Evolutionary conservation across 2,113 vertebrate species (phyloP), one percentile per base, ranked within the genome.

Genomic region (Psilopsiagon aurifrons): DNA sequence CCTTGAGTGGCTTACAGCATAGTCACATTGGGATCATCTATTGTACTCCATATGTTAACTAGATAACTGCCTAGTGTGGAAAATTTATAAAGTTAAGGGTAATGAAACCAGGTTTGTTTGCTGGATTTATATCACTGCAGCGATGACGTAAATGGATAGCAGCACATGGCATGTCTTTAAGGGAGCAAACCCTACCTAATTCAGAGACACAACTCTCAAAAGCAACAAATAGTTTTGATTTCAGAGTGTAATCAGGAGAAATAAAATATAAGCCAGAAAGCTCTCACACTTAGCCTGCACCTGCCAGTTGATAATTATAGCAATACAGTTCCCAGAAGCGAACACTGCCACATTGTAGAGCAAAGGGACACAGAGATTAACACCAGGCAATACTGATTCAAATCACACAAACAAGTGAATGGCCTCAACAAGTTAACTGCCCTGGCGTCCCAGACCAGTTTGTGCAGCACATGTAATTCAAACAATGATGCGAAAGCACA

Each of bases 41-140:
- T 73, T 83, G 31, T 90, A 92, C 7, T 87, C 93, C 86, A 70
- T 74, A 93, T 79, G 76, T 89, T 97, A 95, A 96, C 83, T 92
- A 80, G 84, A 71, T 90, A 97, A 94, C 78, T 88, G 57, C 66
- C 90, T 79, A 76, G 69, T 51, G 41, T 41, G 64, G 90, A 95
- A 97, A 95, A 62, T 90, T 90, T 88, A 85, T 68, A 88, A 62
- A 86, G 24, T 54, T 93, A 91, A 91, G 43, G 59, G 79, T 92
- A 93, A 82, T 89, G 55, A 95, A 95, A 97, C 18, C 7, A 17
- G 41, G 22, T 22, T 25, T 59, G 75, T 95, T 91, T 87, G n/a
- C 64, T 74, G 41, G 46, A 92, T 95, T 89, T 64, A 80, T 90
- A 92, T 94, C 60, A 88, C 76, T 70, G 55, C 22, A 94, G 68